Evolutionary conservation across 1,140 invertebrate genomes (phyloP).

Genomic region (Oryctes rhinoceros): DNA sequence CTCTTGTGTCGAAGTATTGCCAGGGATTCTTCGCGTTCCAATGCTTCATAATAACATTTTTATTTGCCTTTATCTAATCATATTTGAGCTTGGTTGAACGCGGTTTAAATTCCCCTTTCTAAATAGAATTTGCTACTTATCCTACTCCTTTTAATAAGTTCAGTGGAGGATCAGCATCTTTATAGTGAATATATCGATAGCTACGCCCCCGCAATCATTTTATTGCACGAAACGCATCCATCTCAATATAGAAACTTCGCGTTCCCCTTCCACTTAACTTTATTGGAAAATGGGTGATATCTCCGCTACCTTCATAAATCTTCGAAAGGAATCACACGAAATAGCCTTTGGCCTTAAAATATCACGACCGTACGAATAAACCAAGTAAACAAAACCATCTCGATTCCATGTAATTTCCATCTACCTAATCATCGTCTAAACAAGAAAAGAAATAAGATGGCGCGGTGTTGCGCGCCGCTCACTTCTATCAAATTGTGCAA

Average conservation of each 20-base stretch:
- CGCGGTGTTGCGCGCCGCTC: background rate
- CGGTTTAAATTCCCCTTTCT: too few relatives aligned
- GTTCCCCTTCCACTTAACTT: background rate
- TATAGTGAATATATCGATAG: too few relatives aligned
- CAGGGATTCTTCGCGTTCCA: too few relatives aligned
- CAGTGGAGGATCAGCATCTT: too few relatives aligned
- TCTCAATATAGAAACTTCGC: background rate
- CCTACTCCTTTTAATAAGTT: too few relatives aligned
- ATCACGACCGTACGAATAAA: background rate
- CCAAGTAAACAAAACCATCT: background rate
- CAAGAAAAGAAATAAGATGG: background rate
- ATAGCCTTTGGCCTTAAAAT: background rate
- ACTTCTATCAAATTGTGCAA: constrained; percentile 31
- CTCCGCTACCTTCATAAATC: background rate
- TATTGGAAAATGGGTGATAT: background rate
- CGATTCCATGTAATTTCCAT: background rate
- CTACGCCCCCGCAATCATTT: too few relatives aligned
- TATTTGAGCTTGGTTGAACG: too few relatives aligned
- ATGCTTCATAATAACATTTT: too few relatives aligned
- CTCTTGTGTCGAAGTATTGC: too few relatives aligned
- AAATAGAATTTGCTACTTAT: too few relatives aligned
- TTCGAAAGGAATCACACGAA: background rate
- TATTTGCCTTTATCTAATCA: too few relatives aligned
- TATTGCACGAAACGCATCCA: too few relatives aligned
- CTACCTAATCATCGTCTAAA: background rate